Percentiles rank a stretch among this genome's conserved stretches.
phyloP scores from a whole-genome alignment of 2,888 invertebrate genomes.

The Mesorhabditis sp. region DNA sequence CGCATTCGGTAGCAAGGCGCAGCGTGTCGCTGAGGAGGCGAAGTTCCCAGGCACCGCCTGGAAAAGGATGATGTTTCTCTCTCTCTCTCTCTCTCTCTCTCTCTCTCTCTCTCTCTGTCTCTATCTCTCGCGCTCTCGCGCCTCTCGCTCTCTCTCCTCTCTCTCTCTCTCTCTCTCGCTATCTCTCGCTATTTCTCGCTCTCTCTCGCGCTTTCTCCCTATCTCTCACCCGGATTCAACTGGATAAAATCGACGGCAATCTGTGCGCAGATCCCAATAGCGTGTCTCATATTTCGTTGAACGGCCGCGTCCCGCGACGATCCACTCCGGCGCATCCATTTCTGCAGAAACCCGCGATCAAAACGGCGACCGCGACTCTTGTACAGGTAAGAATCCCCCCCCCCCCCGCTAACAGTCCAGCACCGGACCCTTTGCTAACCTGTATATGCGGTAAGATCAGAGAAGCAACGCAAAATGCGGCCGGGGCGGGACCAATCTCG shows the following conservation, averaged over 20 bases:
- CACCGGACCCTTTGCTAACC: conserved; percentile 76
- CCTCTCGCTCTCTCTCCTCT: no score
- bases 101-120: background rate
- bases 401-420: conserved; percentile 33
- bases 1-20: conserved; percentile 31
- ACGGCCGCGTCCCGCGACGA: no score
- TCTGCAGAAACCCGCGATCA: no score
- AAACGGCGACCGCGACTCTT: no score
- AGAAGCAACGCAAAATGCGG: conserved; percentile 85
- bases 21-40: conserved; percentile 33
- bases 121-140: no score
- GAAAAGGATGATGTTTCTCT: conserved; percentile 1
- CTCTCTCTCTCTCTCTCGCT: no score
- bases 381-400: no score
- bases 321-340: no score
- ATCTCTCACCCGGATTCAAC: no score
- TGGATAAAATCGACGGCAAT: conserved; percentile 32
- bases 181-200: no score
- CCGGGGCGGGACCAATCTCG: conserved; percentile 74
- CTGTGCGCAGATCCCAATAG: conserved; percentile 35
- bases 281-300: conserved; percentile 12
- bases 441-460: conserved; percentile 85
- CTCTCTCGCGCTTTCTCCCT: no score
- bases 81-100: background rate
- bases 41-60: conserved; percentile 27